Evolutionary conservation across 2,113 vertebrate species (phyloP).

Genomic region (Apteryx owenii): DNA sequence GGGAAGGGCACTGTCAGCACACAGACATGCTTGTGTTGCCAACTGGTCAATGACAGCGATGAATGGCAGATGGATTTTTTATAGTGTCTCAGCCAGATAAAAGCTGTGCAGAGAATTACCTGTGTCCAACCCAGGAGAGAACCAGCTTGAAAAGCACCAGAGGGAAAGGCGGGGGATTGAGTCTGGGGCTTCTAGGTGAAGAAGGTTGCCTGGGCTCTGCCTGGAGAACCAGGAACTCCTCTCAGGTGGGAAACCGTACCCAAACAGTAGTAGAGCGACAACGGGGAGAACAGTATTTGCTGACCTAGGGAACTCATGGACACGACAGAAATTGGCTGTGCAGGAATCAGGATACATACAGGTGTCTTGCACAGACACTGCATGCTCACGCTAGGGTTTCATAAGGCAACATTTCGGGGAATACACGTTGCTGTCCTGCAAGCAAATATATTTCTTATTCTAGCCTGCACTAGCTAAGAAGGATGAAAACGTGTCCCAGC

Average conservation of each 20-base stretch:
- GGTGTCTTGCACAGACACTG: neutral
- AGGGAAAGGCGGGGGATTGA: too few species aligned
- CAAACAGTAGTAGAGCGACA: neutral
- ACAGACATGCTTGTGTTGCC: neutral
- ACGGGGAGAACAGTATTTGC: neutral
- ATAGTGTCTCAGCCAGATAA: neutral
- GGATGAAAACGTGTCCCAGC: neutral
- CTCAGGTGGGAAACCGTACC: neutral
- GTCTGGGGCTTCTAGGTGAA: neutral
- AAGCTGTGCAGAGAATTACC: neutral
- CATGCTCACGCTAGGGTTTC: neutral
- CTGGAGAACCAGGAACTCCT: neutral
- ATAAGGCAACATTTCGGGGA: neutral
- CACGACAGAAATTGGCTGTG: neutral
- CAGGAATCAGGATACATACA: fast-evolving
- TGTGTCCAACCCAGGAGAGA: neutral
- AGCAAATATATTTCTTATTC: neutral
- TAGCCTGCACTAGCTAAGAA: neutral
- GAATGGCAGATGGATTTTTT: neutral
- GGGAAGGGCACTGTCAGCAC: neutral
- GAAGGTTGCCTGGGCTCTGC: neutral
- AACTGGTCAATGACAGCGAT: neutral
- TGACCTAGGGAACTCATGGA: fast-evolving
- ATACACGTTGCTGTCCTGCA: neutral
- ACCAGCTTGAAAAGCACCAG: neutral